Evolutionary conservation across 2,113 vertebrate species (phyloP).

Genomic region (Hiodon alosoides): DNA sequence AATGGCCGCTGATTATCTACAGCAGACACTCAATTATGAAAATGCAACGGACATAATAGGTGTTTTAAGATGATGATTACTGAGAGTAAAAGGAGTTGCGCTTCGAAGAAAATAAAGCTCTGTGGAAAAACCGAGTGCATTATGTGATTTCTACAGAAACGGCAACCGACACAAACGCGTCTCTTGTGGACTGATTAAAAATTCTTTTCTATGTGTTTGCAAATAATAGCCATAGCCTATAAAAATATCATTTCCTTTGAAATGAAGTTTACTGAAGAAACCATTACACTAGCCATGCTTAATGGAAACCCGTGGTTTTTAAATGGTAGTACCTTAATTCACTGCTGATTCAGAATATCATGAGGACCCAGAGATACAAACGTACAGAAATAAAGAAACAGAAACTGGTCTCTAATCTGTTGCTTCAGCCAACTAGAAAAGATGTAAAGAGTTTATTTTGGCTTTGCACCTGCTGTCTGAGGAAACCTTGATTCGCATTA

Average conservation of each 20-base stretch:
- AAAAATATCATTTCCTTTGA: not conserved
- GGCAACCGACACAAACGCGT: not conserved
- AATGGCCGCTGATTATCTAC: constrained; percentile 46
- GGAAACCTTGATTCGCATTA: too few species aligned
- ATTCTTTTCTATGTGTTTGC: not conserved
- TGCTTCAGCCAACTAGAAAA: too few species aligned
- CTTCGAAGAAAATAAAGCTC: not conserved
- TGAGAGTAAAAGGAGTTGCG: constrained; percentile 11
- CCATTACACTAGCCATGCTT: too few species aligned
- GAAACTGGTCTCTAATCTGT: too few species aligned
- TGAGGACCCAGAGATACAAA: too few species aligned
- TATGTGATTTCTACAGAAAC: constrained; percentile 6
- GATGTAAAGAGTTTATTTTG: too few species aligned
- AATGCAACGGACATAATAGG: constrained; percentile 29
- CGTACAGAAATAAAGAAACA: too few species aligned
- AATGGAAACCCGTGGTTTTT: too few species aligned
- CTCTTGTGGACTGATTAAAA: not conserved
- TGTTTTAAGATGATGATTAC: constrained; percentile 14
- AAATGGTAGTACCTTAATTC: too few species aligned
- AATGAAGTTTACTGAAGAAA: too few species aligned
- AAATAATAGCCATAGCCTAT: not conserved
- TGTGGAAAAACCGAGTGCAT: not conserved
- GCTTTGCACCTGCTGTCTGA: too few species aligned
- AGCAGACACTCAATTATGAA: constrained; percentile 28
- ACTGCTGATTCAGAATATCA: too few species aligned